Percentiles rank a stretch among this genome's conserved stretches.
Evolutionary conservation across 2,888 invertebrate species (phyloP).

Genomic region (Ectemnius lituratus): DNA sequence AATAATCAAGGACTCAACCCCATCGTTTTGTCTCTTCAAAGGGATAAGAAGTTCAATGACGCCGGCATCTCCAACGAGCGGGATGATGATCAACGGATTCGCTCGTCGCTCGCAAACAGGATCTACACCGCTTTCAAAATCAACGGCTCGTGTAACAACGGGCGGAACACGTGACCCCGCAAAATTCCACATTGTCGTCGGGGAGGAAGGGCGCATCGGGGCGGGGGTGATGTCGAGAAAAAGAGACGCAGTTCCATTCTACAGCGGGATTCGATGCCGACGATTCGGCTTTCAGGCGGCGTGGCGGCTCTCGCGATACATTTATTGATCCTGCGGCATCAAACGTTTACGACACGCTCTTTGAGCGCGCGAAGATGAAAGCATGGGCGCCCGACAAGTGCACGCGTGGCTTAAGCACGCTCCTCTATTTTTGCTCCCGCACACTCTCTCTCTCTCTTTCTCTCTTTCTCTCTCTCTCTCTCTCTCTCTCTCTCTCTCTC

Average conservation of each 20-base stretch:
- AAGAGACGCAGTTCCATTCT: constrained; percentile 40
- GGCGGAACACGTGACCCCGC: neutral
- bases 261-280: constrained; percentile 43
- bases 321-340: constrained; percentile 64
- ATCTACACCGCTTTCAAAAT: no score
- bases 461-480: no score
- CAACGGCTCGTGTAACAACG: no score
- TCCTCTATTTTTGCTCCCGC: constrained; percentile 66
- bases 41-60: neutral
- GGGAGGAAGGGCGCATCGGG: neutral
- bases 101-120: neutral
- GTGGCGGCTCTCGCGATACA: constrained; percentile 52
- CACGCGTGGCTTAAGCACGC: constrained; percentile 61
- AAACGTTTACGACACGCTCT: constrained; percentile 68
- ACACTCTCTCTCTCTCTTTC: no score
- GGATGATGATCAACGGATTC: neutral
- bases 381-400: constrained; percentile 65
- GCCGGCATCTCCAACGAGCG: no score
- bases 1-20: neutral
- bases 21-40: constrained; percentile 3
- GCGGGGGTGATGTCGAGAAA: constrained; percentile 8
- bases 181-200: neutral
- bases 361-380: constrained; percentile 71
- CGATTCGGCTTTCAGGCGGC: constrained; percentile 50
- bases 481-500: no score